Base-by-base conservation (phyloP, 2,797 vertebrate species). In the Urosaurus nigricauda region DNA sequence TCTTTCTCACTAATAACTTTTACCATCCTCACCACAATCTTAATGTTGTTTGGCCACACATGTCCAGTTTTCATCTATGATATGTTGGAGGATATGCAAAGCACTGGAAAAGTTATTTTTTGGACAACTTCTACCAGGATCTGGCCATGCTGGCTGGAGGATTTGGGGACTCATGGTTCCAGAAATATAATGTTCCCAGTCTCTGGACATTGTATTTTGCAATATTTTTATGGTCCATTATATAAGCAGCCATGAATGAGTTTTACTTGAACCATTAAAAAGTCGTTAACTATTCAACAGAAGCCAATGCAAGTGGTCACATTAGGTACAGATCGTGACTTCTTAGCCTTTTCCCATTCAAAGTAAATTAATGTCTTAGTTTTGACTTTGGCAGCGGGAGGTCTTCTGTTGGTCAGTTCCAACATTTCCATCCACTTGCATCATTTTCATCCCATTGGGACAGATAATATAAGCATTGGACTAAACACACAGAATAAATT, bases 351-450 rank as follows among this genome's bases (percentile, higher is more conserved):
- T 80, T 73, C n/a, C 88, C 92, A 90, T 91, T 84, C 65, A 47
- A 88, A 88, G 78, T 74, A 89, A 93, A 75, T 96, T 93, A 90
- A 88, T 95, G 90, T 84, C 29, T 92, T 95, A 89, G 56, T 93
- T 95, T 63, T 80, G 58, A 79, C 93, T 96, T 95, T 92, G 94
- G 75, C 92, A 92, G 43, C 82, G 80, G 87, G 94, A 92, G 13
- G 75, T 89, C 79, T 74, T 95, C 95, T 95, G 60, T 88, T 94
- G 91, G 79, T 92, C 92, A 93, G 91, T 92, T 89, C 86, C 86
- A 91, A 77, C n/a, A 91, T 93, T 96, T 95, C 92, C 86, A 71
- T 93, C 92, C 70, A 83, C 92, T 95, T 93, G 53, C 68, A 70
- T 70, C 71, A 88, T 56, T 65, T 93, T 4, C 51, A 19, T 75